Evolutionary conservation across 2,113 vertebrate species (phyloP), one percentile per base, ranked within the genome.

Genomic region (Micronycteris hirsuta): DNA sequence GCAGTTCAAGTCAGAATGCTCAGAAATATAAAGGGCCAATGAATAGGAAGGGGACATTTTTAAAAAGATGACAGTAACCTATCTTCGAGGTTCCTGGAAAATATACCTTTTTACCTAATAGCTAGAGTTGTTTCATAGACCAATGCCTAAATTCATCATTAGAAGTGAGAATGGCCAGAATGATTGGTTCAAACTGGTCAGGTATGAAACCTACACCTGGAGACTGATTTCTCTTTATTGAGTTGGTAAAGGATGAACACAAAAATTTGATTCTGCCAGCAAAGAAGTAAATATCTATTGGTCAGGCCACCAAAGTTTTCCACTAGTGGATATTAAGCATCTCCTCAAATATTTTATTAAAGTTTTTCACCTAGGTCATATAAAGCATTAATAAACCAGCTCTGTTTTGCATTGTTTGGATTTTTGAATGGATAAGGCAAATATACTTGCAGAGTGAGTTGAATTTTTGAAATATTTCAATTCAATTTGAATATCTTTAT

Each of bases 211-310:
- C 15, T 41, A 9, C 9, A 83, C 28, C 31, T 90, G 16, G 12
- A 67, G 16, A 63, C 3, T 17, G 11, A 20, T 68, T 36, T 86
- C 45, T 86, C 10, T 68, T 58, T 76, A 47, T 8, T 61, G 47
- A 80, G 12, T 8, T 77, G 2, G 3, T 47, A 24, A 76, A 68
- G n/a, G 4, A 87, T 68, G 45, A 68, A 47, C 3, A 73, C 47
- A 80, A 47, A 96, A 70, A 19, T 47, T 31, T 68, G n/a, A 92
- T 87, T 52, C 5, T 77, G 12, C 10, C 22, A 78, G 6, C 31
- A 78, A 94, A 61, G 12, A 47, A 45, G 6, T 78, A 90, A 86
- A 58, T 73, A 38, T 71, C 12, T 80, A 10, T n/a, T 94, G 45
- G n/a, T 38, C 1, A 58, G 45, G 9, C 12, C 67, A 36, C 7